Percentiles rank a stretch among this genome's conserved stretches.
Evolutionary conservation across 2,113 vertebrate species (phyloP).

Genomic region (Motacilla tschutschensis): DNA sequence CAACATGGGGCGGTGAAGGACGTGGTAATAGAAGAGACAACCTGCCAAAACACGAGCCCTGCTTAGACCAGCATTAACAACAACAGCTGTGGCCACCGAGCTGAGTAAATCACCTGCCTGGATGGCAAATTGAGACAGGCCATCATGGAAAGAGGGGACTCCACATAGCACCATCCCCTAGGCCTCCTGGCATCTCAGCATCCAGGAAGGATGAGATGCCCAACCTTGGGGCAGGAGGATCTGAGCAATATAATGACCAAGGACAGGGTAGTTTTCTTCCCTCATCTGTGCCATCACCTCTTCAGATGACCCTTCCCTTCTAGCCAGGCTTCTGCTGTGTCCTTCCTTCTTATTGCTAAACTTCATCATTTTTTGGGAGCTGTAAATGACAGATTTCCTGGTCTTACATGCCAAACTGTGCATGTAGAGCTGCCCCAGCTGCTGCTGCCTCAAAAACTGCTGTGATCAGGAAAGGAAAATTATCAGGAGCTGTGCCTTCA

Average conservation of each 20-base stretch:
- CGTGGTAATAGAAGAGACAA: slow-evolving; percentile 90
- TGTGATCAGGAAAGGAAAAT: not conserved
- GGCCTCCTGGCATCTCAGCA: not conserved
- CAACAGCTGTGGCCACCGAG: fast-evolving
- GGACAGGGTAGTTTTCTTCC: not conserved
- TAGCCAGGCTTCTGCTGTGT: not conserved
- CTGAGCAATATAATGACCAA: not conserved
- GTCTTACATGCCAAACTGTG: not conserved
- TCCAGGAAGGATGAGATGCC: not conserved
- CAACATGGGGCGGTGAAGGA: slow-evolving; percentile 79
- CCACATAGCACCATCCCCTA: no score
- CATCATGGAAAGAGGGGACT: not conserved
- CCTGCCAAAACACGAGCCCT: slow-evolving; percentile 46
- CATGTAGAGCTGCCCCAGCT: not conserved
- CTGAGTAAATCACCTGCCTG: not conserved
- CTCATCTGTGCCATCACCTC: not conserved
- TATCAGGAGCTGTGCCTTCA: not conserved
- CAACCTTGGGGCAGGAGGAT: not conserved
- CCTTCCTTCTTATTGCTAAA: not conserved
- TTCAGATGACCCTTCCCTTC: not conserved
- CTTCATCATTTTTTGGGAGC: not conserved
- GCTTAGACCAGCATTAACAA: not conserved
- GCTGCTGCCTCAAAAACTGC: not conserved
- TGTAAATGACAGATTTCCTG: not conserved
- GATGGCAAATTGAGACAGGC: not conserved